A percentile compares a stretch with the other conserved stretches of the same genome.
These are phyloP conservation scores for human (Homo sapiens) DNA, from an alignment of 2,113 vertebrate species.

Conservation along the genomic window GRCh38 chr20:39409001-39409500, in stretches of 20 bases:
- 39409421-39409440: too few species aligned
- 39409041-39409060: too few species aligned
- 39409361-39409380: neutral
- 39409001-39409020: too few species aligned
- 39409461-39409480: too few species aligned
- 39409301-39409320: neutral
- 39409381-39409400: too few species aligned
- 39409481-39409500: too few species aligned
- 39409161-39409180: too few species aligned
- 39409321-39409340: neutral
- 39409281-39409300: neutral
- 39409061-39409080: too few species aligned
- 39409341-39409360: neutral
- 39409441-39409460: too few species aligned
- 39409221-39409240: rapidly evolving
- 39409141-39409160: neutral
- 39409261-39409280: neutral
- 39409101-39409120: neutral
- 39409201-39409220: neutral
- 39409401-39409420: too few species aligned
- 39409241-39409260: neutral
- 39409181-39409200: neutral
- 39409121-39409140: neutral
- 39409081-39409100: neutral
- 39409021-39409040: neutral